Base-by-base conservation (phyloP, 1,140 invertebrate species). In the Chlorops oryzae region DNA sequence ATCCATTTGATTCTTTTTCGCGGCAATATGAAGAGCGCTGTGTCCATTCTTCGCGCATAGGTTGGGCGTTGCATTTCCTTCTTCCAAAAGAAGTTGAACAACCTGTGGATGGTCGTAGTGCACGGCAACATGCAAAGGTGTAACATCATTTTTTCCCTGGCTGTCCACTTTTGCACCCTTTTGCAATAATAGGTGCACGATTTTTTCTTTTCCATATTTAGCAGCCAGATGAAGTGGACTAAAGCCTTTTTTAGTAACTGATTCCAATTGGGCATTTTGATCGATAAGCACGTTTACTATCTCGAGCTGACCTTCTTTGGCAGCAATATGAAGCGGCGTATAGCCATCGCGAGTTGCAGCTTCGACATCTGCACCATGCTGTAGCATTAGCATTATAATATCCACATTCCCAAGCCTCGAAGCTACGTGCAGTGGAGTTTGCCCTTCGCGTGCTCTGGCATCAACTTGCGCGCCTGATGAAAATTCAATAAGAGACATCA, bases 21-120 rank as follows among this genome's bases (percentile, higher is more conserved):
- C 94, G 38, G 96, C 93, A 73, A 99, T 98, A 76, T 99, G 96
- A 18, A 99, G 78, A 17, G 96, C 91, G 25, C 92, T 97, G 72
- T 98, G 96, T 5, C 96, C 96, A 80, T 99, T 99, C 78, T 97
- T 97, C 39, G 96, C 96, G 59, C 87, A 83, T 21, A 92, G 88
- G 73, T 98, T 92, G 15, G 96, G 93, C 3, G 91, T 94, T 15
- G 96, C 95, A 54, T 91, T 91, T 76, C 92, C 89, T 63, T 97
- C 91, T 63, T 97, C 91, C 15, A 99, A 74, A 17, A 99, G 75
- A 35, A 98, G 75, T 27, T 94, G 70, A 1, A 92, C 93, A 12
- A 97, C 90, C 61, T 91, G 87, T 53, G 92, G 90, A 72, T 98
- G 90, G 73, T 97, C 93, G 70, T 99, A 99, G 72, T 99, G 96